These are phyloP conservation scores for Brassicogethes aeneus DNA, from an alignment of 2,888 invertebrate species.

Conservation along the genomic window DNA sequence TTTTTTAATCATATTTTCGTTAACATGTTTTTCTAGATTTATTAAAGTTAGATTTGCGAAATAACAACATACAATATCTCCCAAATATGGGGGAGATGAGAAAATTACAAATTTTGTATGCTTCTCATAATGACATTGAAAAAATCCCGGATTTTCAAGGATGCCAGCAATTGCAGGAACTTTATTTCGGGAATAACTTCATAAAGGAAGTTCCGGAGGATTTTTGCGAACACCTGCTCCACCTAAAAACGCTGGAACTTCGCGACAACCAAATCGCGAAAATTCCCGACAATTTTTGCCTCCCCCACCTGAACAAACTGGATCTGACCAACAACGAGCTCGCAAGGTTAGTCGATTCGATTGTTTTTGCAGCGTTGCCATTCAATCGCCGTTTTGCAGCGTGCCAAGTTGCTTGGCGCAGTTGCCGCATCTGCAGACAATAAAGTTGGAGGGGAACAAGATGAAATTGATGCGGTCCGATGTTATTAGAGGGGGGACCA, in stretches of 20 bases:
- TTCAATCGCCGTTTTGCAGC: conserved; percentile 34
- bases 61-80: conserved; percentile 58
- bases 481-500: conserved; percentile 76
- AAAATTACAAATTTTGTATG: conserved; percentile 65
- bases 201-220: conserved; percentile 67
- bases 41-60: conserved; percentile 62
- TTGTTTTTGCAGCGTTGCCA: no score
- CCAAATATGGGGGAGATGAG: conserved; percentile 64
- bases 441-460: conserved; percentile 81
- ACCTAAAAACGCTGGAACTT: conserved; percentile 66
- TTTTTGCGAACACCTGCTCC: conserved; percentile 62
- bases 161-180: conserved; percentile 66
- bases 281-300: conserved; percentile 70
- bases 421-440: conserved; percentile 69
- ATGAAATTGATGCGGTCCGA: conserved; percentile 74
- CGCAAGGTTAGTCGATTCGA: conserved; percentile 33
- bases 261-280: conserved; percentile 71
- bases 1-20: conserved; percentile 1
- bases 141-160: conserved; percentile 68
- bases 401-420: conserved; percentile 59
- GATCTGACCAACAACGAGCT: conserved; percentile 74
- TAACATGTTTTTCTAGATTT: conserved; percentile 47
- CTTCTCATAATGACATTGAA: conserved; percentile 74
- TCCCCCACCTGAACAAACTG: conserved; percentile 69
- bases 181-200: conserved; percentile 76